Conservation (phyloP, 2,797 vertebrate genomes). For the Sardinella longiceps region DNA sequence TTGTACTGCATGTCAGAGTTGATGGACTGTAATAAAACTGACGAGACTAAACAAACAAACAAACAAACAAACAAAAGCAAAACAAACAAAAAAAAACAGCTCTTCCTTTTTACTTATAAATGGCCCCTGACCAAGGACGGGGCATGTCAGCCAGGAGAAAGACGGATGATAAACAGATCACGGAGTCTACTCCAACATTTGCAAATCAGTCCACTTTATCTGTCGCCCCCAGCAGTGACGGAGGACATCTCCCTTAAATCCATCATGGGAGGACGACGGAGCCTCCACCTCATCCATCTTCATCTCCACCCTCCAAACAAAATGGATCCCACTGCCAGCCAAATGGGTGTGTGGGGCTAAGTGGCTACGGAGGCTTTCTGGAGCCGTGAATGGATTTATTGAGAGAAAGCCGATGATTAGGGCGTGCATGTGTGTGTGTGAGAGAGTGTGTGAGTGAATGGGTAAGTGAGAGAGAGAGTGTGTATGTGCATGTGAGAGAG, state of each 20-base stretch:
- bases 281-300: not conserved
- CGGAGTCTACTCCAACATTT: not conserved
- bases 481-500: not conserved
- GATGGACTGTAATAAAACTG: too few species aligned
- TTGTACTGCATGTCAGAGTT: too few species aligned
- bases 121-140: not conserved
- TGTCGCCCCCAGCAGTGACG: not conserved
- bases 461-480: not conserved
- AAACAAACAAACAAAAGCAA: too few species aligned
- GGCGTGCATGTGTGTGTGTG: not conserved
- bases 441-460: not conserved
- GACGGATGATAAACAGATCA: constrained; percentile 10
- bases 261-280: not conserved
- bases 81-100: not conserved
- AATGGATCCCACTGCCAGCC: constrained; percentile 3
- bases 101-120: not conserved
- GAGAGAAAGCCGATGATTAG: constrained; percentile 9
- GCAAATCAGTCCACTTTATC: constrained; percentile 22
- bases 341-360: constrained; percentile 15
- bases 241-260: constrained; percentile 12
- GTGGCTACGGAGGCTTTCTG: not conserved
- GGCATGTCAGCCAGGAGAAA: not conserved
- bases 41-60: too few species aligned
- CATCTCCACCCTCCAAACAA: not conserved
- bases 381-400: constrained; percentile 6